Evolutionary conservation across 1,140 invertebrate species (phyloP).

Genomic region (Coenobita brevimanus): DNA sequence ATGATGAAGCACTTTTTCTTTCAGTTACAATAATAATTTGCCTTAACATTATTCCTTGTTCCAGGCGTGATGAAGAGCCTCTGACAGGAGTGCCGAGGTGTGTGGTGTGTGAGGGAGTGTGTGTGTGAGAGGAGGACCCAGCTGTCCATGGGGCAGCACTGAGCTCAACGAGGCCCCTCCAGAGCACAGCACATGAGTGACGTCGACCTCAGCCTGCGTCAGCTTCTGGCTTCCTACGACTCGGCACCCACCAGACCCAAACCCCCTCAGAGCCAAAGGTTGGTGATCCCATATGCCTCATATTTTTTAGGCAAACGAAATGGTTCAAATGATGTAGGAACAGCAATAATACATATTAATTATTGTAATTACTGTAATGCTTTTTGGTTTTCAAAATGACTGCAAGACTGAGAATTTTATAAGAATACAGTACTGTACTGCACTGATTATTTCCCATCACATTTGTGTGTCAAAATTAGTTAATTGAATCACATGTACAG

Average conservation of each 20-base stretch:
- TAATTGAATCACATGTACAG: too few relatives aligned
- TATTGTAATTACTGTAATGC: too few relatives aligned
- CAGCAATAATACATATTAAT: too few relatives aligned
- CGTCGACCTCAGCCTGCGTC: conserved; percentile 42
- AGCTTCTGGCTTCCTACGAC: conserved; percentile 58
- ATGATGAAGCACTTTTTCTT: not conserved
- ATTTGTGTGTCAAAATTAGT: too few relatives aligned
- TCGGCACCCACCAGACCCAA: conserved; percentile 46
- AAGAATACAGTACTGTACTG: too few relatives aligned
- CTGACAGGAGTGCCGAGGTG: conserved; percentile 40
- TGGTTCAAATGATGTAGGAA: too few relatives aligned
- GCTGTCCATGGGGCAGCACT: conserved; percentile 14
- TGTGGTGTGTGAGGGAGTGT: conserved; percentile 18
- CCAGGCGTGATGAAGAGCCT: conserved; percentile 57
- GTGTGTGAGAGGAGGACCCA: conserved; percentile 9
- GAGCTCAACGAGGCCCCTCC: not conserved
- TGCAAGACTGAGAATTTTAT: too few relatives aligned
- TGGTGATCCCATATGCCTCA: not conserved
- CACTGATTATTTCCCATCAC: too few relatives aligned
- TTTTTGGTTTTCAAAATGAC: too few relatives aligned
- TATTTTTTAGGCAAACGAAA: too few relatives aligned
- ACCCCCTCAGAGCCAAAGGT: conserved; percentile 51
- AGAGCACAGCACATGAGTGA: conserved; percentile 53
- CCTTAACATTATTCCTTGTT: not conserved
- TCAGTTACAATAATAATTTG: not conserved